Conservation (phyloP, 2,113 vertebrate species). For the Trogon melanurus region DNA sequence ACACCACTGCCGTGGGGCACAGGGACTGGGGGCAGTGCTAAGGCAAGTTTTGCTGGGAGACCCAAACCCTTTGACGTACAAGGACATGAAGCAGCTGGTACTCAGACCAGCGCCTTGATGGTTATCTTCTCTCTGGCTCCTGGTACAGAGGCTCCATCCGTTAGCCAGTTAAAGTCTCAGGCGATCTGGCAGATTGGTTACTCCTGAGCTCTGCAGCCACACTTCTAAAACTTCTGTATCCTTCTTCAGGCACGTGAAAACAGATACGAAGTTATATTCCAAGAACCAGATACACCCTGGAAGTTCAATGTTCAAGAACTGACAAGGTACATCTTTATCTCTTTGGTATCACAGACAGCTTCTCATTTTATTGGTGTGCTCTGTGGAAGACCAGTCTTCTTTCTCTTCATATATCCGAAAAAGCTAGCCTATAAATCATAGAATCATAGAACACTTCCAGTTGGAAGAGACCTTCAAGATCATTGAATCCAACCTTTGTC, state of each 20-base stretch:
- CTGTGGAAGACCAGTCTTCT: not conserved
- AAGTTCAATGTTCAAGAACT: conserved; percentile 83
- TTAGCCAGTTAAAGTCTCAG: not conserved
- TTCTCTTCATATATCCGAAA: not conserved
- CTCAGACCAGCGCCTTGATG: not conserved
- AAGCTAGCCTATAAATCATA: too few relatives aligned
- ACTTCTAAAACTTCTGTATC: conserved; percentile 32
- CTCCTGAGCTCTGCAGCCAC: not conserved
- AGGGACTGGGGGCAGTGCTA: not conserved
- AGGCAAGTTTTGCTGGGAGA: not conserved
- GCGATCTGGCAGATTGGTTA: not conserved
- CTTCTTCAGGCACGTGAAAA: conserved; percentile 79
- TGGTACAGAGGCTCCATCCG: not conserved
- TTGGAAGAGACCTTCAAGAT: too few relatives aligned
- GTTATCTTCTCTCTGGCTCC: not conserved
- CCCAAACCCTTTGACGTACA: not conserved
- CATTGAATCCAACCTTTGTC: too few relatives aligned
- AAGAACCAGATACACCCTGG: conserved; percentile 82
- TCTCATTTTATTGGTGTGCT: not conserved
- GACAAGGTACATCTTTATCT: conserved; percentile 74
- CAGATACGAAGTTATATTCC: conserved; percentile 81
- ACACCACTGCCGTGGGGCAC: rapidly evolving
- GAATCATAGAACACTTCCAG: too few relatives aligned
- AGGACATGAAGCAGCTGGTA: not conserved
- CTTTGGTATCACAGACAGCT: conserved; percentile 1